These are phyloP conservation scores for Myotis findleyi DNA, from an alignment of 2,797 vertebrate genomes.

Conservation along the genomic window DNA sequence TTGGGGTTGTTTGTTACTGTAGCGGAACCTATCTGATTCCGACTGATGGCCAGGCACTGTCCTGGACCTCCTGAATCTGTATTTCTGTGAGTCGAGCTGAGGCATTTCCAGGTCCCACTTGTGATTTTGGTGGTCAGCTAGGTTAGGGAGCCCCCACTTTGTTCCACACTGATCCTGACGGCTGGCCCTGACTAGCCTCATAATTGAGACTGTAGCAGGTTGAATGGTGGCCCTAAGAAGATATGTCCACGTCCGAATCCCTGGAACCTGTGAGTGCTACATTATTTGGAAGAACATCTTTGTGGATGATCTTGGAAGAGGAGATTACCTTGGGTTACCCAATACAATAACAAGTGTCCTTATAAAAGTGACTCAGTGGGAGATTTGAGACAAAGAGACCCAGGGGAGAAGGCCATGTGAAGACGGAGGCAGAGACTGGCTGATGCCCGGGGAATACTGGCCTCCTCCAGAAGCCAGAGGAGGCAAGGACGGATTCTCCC, in stretches of 20 bases:
- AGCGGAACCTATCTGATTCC: accelerated
- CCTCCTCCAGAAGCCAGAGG: not conserved
- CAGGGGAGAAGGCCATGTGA: not conserved
- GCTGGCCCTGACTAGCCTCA: not conserved
- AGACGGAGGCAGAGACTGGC: not conserved
- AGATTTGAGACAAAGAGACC: not conserved
- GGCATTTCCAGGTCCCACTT: not conserved
- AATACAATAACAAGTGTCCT: not conserved
- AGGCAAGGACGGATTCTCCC: not conserved
- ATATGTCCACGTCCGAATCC: not conserved
- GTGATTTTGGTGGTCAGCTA: not conserved
- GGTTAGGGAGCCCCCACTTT: not conserved
- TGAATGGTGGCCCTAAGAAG: not conserved
- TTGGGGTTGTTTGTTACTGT: not conserved
- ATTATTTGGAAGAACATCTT: not conserved
- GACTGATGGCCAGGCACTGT: not conserved
- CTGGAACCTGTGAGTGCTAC: not conserved
- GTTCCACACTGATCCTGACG: not conserved
- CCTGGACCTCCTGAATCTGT: not conserved
- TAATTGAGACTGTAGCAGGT: no score
- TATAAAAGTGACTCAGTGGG: not conserved
- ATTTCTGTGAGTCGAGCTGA: not conserved
- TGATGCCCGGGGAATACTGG: not conserved
- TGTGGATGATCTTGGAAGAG: not conserved
- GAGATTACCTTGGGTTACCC: not conserved